Base-by-base conservation (phyloP, 2,113 vertebrate genomes). In the Crotalus viridis region DNA sequence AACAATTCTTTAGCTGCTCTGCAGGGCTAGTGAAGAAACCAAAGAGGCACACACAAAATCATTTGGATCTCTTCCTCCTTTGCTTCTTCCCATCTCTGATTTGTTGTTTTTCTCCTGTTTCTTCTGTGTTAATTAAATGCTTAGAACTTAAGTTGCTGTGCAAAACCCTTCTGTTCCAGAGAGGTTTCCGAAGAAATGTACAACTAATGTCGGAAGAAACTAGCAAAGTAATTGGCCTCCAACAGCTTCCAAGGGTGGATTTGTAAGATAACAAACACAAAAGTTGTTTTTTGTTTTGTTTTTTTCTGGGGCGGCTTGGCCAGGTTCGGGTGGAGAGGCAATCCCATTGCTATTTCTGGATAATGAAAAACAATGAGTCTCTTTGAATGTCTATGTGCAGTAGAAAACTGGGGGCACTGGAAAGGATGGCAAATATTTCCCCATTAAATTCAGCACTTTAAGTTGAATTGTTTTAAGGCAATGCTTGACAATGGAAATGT, bases 91-190 rank as follows among this genome's bases (percentile, higher is more conserved):
- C 69, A 24, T 89, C 94, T 94, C 93, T 94, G 86, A 4, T 94
- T 93, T 81, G 17, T 39, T 95, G 10, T 15, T n/a, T 15, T 55
- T 56, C 85, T 28, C 26, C 46, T 43, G 17, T 81, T 81, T 24
- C 51, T 43, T 92, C 95, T 87, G 55, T 94, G 85, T 95, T 95
- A 94, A 97, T 96, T 95, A 95, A 96, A 93, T 93, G 93, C 94
- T 95, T 95, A 46, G 93, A 96, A 97, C 96, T 95, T 95, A 96
- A 93, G 96, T 95, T 95, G 95, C 93, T 92, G 48, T 91, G 95
- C 94, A 96, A 94, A 94, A 91, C 94, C 95, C 96, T 94, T 96
- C 94, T 95, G 91, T 90, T 94, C 92, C 91, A 85, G 96, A 96
- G 94, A 96, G 96, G 94, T 95, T 95, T 93, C 94, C 92, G 95